These are phyloP conservation scores for Lucifuga dentata DNA, from an alignment of 2,113 vertebrate genomes.

Conservation along the genomic window DNA sequence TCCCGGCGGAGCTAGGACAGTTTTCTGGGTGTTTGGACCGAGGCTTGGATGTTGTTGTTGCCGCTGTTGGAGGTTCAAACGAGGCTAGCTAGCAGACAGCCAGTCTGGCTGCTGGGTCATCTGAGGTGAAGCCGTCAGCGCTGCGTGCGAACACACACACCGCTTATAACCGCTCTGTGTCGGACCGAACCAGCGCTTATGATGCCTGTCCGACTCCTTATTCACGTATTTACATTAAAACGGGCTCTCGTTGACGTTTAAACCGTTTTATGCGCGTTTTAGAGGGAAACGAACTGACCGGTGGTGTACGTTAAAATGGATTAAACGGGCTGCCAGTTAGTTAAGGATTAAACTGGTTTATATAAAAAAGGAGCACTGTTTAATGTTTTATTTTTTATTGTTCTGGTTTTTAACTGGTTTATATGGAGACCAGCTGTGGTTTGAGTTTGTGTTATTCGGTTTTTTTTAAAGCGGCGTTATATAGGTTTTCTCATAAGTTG, in stretches of 20 bases:
- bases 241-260: too few relatives aligned
- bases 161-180: neutral
- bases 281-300: too few relatives aligned
- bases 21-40: neutral
- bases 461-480: too few relatives aligned
- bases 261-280: too few relatives aligned
- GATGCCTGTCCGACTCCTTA: neutral
- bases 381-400: neutral
- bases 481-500: too few relatives aligned
- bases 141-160: too few relatives aligned
- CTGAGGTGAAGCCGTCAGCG: conserved; percentile 73
- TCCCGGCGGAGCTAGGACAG: conserved; percentile 9
- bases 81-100: conserved; percentile 70
- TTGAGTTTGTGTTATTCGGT: too few relatives aligned
- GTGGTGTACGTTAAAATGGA: conserved; percentile 37
- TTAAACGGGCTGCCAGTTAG: neutral
- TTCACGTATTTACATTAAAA: neutral
- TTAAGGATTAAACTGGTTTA: conserved; percentile 2
- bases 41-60: conserved; percentile 27
- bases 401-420: neutral
- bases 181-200: neutral
- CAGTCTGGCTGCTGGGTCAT: conserved; percentile 69
- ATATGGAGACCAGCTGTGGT: too few relatives aligned
- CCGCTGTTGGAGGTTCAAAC: conserved; percentile 53
- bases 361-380: too few relatives aligned